A percentile compares a stretch with the other conserved stretches of the same genome.
Evolutionary conservation across 2,888 invertebrate species (phyloP).

Genomic region (Zhengitettix transpicula): DNA sequence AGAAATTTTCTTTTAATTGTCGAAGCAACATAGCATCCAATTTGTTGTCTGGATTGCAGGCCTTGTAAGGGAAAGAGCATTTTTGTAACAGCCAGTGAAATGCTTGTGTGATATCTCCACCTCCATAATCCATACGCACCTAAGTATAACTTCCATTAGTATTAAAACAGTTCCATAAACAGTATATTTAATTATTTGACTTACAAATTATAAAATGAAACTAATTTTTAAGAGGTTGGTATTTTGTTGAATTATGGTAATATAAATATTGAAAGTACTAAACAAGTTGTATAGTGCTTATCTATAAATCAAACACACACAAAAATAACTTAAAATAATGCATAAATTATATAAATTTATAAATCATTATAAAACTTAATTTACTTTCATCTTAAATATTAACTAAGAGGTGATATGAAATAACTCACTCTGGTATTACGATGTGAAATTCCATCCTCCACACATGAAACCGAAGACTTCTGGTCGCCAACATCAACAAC

Average conservation of each 20-base stretch:
- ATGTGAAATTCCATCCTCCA: conserved; percentile 90
- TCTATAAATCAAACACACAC: background rate
- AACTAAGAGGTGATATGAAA: background rate
- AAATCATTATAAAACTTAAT: background rate
- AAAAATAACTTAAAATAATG: background rate
- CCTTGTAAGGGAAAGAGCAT: conserved; percentile 77
- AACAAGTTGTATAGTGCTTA: too few relatives aligned
- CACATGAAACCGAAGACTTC: conserved; percentile 89
- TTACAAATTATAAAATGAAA: too few relatives aligned
- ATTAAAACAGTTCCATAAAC: too few relatives aligned
- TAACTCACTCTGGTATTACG: conserved; percentile 54
- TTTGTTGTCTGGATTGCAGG: conserved; percentile 54
- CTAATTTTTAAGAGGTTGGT: too few relatives aligned
- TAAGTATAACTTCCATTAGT: conserved; percentile 9
- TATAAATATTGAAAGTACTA: too few relatives aligned
- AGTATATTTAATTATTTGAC: too few relatives aligned
- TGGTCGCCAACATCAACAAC: conserved; percentile 92
- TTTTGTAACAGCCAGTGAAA: conserved; percentile 78
- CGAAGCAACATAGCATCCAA: conserved; percentile 65
- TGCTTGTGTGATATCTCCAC: conserved; percentile 79
- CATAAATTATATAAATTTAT: background rate
- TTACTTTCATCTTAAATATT: background rate
- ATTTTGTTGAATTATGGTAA: too few relatives aligned
- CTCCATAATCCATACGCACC: conserved; percentile 69
- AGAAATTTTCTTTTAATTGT: conserved; percentile 74